These are phyloP conservation scores for Limnephilus lunatus DNA, from an alignment of 2,888 invertebrate species.

Conservation along the genomic window DNA sequence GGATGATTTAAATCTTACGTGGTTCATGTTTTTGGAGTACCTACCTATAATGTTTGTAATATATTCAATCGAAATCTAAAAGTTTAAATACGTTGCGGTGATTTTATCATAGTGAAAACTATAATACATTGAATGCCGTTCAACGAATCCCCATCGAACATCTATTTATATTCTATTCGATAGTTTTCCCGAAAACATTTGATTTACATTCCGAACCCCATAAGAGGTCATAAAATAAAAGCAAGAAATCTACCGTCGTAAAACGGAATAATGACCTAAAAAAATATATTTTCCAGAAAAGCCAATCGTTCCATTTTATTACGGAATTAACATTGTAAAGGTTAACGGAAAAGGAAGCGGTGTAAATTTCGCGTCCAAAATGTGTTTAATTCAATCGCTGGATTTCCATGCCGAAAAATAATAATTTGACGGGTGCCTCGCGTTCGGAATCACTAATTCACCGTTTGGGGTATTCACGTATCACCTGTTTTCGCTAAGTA, in stretches of 20 bases:
- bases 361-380: slow-evolving; percentile 46
- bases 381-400: slow-evolving; percentile 54
- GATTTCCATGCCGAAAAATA: slow-evolving; percentile 49
- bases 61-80: background rate
- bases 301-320: slow-evolving; percentile 44
- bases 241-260: slow-evolving; percentile 40
- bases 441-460: slow-evolving; percentile 50
- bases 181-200: background rate
- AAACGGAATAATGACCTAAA: slow-evolving; percentile 37
- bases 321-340: slow-evolving; percentile 12
- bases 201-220: slow-evolving; percentile 26
- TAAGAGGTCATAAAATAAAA: slow-evolving; percentile 38
- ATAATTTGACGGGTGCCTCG: slow-evolving; percentile 56
- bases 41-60: too few relatives aligned
- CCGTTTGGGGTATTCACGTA: slow-evolving; percentile 49
- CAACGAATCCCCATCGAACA: background rate
- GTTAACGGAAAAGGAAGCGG: background rate
- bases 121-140: background rate
- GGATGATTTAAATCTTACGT: too few relatives aligned
- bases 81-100: background rate
- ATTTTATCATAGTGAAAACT: background rate
- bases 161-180: background rate
- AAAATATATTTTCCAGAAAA: slow-evolving; percentile 34
- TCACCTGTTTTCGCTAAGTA: slow-evolving; percentile 56
- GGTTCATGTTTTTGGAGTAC: too few relatives aligned